Conservation (phyloP, 2,888 invertebrate genomes). For the Temnothorax ravouxi region DNA sequence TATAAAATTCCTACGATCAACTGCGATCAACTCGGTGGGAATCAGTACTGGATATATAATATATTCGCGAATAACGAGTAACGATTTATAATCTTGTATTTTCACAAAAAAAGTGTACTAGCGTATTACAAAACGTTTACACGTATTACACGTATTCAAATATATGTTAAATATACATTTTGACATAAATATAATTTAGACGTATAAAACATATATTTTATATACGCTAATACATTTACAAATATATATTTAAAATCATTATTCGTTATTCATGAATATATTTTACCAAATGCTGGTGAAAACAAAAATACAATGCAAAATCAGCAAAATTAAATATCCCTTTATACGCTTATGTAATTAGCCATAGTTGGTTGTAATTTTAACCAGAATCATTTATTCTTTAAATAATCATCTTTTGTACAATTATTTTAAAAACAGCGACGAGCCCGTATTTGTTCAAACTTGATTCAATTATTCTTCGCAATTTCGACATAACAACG, state of each 20-base stretch:
- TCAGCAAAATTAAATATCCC: slow-evolving; percentile 16
- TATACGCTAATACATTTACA: slow-evolving; percentile 16
- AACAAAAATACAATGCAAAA: slow-evolving; percentile 18
- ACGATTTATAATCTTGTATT: slow-evolving; percentile 22
- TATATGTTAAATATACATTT: slow-evolving; percentile 10
- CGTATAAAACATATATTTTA: slow-evolving; percentile 17
- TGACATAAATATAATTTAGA: slow-evolving; percentile 6
- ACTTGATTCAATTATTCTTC: slow-evolving; percentile 24
- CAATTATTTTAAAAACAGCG: slow-evolving; percentile 15
- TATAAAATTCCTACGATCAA: slow-evolving; percentile 24
- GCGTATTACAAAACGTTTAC: neutral
- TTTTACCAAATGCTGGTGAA: neutral
- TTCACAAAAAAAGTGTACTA: neutral
- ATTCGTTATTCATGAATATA: slow-evolving; percentile 18
- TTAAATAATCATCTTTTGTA: slow-evolving; percentile 26
- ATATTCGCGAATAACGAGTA: neutral
- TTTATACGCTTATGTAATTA: slow-evolving; percentile 42
- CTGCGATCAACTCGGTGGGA: slow-evolving; percentile 49
- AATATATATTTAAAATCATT: slow-evolving; percentile 18
- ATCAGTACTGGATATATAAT: slow-evolving; percentile 25
- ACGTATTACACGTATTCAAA: neutral
- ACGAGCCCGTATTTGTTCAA: neutral
- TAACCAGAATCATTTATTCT: slow-evolving; percentile 28
- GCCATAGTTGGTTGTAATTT: slow-evolving; percentile 42
- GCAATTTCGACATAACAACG: neutral